Conservation (phyloP, 2,888 invertebrate genomes). For the Lepidocyrtoides sp. region DNA sequence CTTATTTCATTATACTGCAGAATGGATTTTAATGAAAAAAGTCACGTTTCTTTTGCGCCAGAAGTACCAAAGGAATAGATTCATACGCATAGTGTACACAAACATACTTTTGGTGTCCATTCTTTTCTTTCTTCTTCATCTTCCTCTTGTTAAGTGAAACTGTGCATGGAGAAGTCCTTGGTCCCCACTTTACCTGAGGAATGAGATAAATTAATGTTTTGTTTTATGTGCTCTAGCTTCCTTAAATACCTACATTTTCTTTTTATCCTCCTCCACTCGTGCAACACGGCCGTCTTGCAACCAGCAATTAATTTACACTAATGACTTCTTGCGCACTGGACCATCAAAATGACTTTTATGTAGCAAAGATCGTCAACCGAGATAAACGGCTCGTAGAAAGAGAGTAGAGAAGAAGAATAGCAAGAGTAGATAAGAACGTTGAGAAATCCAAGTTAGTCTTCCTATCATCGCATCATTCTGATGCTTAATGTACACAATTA, state of each 20-base stretch:
- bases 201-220: slow-evolving; percentile 64
- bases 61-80: neutral
- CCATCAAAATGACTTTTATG: slow-evolving; percentile 71
- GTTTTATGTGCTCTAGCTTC: slow-evolving; percentile 47
- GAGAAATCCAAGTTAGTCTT: neutral
- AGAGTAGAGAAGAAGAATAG: neutral
- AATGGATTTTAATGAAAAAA: slow-evolving; percentile 20
- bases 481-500: slow-evolving; percentile 17
- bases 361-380: slow-evolving; percentile 57
- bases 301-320: slow-evolving; percentile 65
- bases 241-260: neutral
- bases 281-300: slow-evolving; percentile 25
- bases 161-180: neutral
- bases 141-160: neutral
- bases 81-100: neutral
- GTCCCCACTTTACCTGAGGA: slow-evolving; percentile 23
- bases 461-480: slow-evolving; percentile 9
- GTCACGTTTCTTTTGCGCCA: slow-evolving; percentile 15
- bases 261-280: neutral
- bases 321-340: slow-evolving; percentile 69
- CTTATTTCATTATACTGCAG: neutral
- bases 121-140: neutral
- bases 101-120: neutral
- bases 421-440: neutral
- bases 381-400: slow-evolving; percentile 51